phyloP scores from a whole-genome alignment of 2,797 vertebrate species.

The Rhinatrema bivittatum region DNA sequence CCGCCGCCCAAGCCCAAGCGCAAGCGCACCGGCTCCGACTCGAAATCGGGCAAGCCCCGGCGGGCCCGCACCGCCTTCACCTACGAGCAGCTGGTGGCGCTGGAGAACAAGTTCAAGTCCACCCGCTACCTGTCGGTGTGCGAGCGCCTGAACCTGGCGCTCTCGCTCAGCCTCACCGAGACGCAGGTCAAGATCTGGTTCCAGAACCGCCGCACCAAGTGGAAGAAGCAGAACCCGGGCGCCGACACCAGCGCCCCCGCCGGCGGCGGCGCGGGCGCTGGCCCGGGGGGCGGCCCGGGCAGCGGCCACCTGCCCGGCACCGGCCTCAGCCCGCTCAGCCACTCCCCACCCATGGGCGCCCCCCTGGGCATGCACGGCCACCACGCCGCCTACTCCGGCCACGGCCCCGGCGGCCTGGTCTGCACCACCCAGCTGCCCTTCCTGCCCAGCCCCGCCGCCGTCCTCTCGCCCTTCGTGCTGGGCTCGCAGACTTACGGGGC shows the following conservation, averaged over 20 bases:
- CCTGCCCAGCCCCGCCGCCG: slow-evolving; percentile 75
- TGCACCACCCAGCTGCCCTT: slow-evolving; percentile 87
- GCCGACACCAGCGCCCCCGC: slow-evolving; percentile 89
- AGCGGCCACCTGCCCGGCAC: slow-evolving; percentile 54
- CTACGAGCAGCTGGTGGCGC: slow-evolving; percentile 88
- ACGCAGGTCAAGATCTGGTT: slow-evolving; percentile 96
- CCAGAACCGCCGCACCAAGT: slow-evolving; percentile 90
- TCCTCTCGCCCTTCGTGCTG: slow-evolving; percentile 92
- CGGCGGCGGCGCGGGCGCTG: slow-evolving; percentile 35
- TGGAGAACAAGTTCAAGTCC: slow-evolving; percentile 94
- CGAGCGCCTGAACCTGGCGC: slow-evolving; percentile 84
- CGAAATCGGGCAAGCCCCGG: slow-evolving; percentile 87
- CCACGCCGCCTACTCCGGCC: slow-evolving; percentile 65
- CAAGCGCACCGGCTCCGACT: slow-evolving; percentile 87
- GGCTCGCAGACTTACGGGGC: slow-evolving; percentile 89
- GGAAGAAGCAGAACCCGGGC: slow-evolving; percentile 93
- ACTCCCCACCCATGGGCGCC: slow-evolving; percentile 79
- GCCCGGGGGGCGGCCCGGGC: slow-evolving; percentile 35
- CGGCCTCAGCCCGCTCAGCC: slow-evolving; percentile 81
- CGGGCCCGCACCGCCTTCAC: slow-evolving; percentile 90
- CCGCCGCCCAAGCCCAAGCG: slow-evolving; percentile 74
- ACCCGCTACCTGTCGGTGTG: slow-evolving; percentile 90
- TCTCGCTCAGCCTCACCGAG: slow-evolving; percentile 86
- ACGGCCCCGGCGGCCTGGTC: slow-evolving; percentile 77
- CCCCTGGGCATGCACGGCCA: slow-evolving; percentile 82